These are phyloP conservation scores for Rhinophrynus dorsalis DNA, from an alignment of 2,797 vertebrate genomes.

Conservation along the genomic window DNA sequence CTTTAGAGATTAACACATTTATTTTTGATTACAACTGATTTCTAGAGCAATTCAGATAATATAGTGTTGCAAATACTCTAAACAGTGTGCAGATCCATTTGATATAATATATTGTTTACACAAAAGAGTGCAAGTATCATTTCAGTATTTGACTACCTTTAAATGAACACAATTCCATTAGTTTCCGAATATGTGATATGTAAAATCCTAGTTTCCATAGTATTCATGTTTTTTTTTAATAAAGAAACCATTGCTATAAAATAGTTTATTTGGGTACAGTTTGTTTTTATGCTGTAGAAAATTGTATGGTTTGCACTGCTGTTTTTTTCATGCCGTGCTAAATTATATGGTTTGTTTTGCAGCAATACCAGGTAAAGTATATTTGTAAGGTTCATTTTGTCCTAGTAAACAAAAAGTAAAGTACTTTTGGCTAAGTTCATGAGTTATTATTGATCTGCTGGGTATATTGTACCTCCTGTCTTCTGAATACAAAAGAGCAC, in stretches of 20 bases:
- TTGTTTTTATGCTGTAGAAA: slow-evolving; percentile 16
- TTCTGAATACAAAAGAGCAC: neutral
- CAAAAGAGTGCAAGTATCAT: too few species aligned
- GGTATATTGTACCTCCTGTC: neutral
- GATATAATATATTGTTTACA: too few species aligned
- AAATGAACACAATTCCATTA: too few species aligned
- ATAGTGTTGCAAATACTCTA: too few species aligned
- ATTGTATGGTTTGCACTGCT: slow-evolving; percentile 13
- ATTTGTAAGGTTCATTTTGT: slow-evolving; percentile 12
- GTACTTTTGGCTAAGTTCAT: neutral
- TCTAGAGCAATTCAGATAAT: too few species aligned
- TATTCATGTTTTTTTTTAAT: neutral
- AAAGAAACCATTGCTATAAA: neutral
- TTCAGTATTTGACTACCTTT: too few species aligned
- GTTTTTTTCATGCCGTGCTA: slow-evolving; percentile 1
- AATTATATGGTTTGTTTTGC: slow-evolving; percentile 18
- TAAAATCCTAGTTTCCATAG: too few species aligned
- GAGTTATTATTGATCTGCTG: slow-evolving; percentile 1
- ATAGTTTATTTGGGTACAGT: slow-evolving; percentile 10
- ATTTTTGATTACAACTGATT: too few species aligned
- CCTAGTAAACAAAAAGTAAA: slow-evolving; percentile 6
- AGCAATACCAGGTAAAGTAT: neutral
- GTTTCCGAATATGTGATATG: too few species aligned
- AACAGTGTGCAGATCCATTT: too few species aligned
- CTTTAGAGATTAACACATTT: too few species aligned